Conservation (phyloP, 2,888 invertebrate species). For the Cyrtodaria siliqua region DNA sequence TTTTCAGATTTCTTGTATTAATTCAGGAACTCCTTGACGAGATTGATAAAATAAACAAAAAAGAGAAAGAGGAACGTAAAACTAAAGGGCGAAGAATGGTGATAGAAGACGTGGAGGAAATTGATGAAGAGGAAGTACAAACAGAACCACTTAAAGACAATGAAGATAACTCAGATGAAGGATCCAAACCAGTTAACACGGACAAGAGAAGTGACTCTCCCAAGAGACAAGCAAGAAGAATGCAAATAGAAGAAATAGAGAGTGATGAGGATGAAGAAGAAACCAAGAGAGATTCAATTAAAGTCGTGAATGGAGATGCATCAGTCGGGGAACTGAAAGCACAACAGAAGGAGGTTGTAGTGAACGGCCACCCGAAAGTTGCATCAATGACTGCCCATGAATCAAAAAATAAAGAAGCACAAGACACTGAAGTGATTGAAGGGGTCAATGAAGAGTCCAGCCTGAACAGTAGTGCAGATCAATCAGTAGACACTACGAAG, state of each 20-base stretch:
- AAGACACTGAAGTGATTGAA: neutral
- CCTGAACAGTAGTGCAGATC: constrained; percentile 17
- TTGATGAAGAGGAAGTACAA: constrained; percentile 13
- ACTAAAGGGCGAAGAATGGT: constrained; percentile 81
- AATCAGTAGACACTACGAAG: neutral
- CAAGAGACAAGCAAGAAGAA: constrained; percentile 36
- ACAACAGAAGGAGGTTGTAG: neutral
- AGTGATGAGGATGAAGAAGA: constrained; percentile 53
- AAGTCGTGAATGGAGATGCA: constrained; percentile 25
- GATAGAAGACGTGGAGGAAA: constrained; percentile 82
- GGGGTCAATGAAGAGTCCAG: constrained; percentile 14
- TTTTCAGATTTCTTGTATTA: neutral
- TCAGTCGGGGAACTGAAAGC: constrained; percentile 4
- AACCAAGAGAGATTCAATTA: neutral
- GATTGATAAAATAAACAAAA: constrained; percentile 47
- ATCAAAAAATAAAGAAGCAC: constrained; percentile 8
- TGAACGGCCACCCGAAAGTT: neutral
- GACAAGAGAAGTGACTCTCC: neutral
- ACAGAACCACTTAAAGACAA: neutral
- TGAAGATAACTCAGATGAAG: neutral
- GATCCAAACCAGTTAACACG: neutral
- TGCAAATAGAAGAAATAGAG: constrained; percentile 59
- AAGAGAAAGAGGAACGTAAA: constrained; percentile 73
- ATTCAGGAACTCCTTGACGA: constrained; percentile 77
- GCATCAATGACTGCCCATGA: too few species aligned